A percentile compares a stretch with the other conserved stretches of the same genome.
phyloP scores from a whole-genome alignment of 23 tunicate species.

The Phallusia fumigata region DNA sequence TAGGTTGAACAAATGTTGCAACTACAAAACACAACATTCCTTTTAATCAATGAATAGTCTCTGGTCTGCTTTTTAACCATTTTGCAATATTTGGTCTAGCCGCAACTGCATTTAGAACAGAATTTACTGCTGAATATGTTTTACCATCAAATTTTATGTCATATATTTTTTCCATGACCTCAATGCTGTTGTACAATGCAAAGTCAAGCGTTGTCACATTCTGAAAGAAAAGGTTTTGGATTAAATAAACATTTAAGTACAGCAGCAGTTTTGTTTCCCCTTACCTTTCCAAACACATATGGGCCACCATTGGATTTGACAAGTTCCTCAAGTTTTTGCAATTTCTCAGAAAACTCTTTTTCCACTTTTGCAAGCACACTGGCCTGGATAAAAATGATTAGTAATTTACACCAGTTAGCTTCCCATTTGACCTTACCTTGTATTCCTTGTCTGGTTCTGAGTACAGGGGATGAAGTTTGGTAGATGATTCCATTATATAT shows the following conservation, averaged over 20 bases:
- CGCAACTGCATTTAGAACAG: neutral
- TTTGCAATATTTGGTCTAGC: slow-evolving; percentile 6
- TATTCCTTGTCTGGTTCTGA: neutral
- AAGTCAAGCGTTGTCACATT: neutral
- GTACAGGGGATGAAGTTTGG: neutral
- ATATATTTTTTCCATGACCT: neutral
- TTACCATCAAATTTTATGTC: neutral
- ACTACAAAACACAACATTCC: neutral
- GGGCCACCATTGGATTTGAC: slow-evolving; percentile 15
- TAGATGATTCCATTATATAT: neutral
- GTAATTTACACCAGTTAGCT: neutral
- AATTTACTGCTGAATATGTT: neutral
- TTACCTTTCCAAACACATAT: slow-evolving; percentile 31
- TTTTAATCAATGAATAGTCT: neutral
- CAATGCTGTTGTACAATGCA: neutral
- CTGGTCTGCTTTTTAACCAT: slow-evolving; percentile 23
- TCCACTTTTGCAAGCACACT: neutral
- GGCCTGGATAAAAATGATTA: neutral
- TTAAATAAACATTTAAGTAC: neutral
- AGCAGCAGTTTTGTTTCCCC: neutral
- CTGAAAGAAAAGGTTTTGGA: neutral
- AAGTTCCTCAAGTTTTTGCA: slow-evolving; percentile 18
- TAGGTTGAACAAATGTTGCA: too few relatives aligned
- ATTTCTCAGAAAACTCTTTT: slow-evolving; percentile 4
- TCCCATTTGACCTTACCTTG: neutral